Conservation (phyloP, 2,888 invertebrate genomes). For the Lingula anatina region DNA sequence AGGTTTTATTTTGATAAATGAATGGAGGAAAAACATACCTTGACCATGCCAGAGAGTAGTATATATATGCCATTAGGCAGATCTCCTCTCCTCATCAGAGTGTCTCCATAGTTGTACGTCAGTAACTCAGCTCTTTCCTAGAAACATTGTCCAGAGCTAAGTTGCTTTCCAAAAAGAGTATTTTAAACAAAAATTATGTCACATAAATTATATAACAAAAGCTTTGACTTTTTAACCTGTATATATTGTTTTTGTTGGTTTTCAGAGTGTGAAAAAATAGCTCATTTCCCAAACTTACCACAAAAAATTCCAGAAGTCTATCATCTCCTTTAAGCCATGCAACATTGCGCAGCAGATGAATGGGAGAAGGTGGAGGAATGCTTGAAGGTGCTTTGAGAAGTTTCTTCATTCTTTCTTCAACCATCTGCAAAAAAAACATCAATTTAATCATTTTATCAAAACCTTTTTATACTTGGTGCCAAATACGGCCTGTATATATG, state of each 20-base stretch:
- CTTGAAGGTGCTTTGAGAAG: slow-evolving; percentile 41
- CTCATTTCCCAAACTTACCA: slow-evolving; percentile 31
- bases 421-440: slow-evolving; percentile 28
- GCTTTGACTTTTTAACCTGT: too few relatives aligned
- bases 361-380: slow-evolving; percentile 45
- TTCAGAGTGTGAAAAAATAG: too few relatives aligned
- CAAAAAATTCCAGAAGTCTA: slow-evolving; percentile 39
- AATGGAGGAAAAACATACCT: too few relatives aligned
- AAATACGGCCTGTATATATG: too few relatives aligned
- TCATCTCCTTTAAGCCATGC: slow-evolving; percentile 44
- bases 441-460: background rate
- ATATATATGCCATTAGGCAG: slow-evolving; percentile 52
- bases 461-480: too few relatives aligned
- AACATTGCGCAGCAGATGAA: slow-evolving; percentile 41
- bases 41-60: slow-evolving; percentile 53
- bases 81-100: slow-evolving; percentile 43
- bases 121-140: slow-evolving; percentile 39
- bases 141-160: too few relatives aligned
- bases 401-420: slow-evolving; percentile 58
- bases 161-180: too few relatives aligned
- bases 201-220: too few relatives aligned
- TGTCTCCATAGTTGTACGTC: slow-evolving; percentile 45
- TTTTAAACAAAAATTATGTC: too few relatives aligned
- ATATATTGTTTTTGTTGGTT: too few relatives aligned
- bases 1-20: background rate